Percentiles rank a stretch among this genome's conserved stretches.
phyloP scores from a whole-genome alignment of 2,797 vertebrate genomes.

The Enteromius afrohamiltoni region DNA sequence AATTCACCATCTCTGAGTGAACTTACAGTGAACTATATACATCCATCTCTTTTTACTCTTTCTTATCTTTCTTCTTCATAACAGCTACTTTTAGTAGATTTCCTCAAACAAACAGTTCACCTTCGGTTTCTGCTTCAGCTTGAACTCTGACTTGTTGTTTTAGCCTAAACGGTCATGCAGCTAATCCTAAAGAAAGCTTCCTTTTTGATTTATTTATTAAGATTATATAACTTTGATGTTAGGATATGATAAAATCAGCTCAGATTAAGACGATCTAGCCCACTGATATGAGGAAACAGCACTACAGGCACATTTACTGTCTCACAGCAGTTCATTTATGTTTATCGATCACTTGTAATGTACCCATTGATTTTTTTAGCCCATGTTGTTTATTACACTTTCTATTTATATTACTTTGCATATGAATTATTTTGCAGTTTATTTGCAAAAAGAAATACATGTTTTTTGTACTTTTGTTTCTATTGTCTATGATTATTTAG shows the following conservation, averaged over 20 bases:
- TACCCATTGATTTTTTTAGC: not conserved
- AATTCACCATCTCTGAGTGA: not conserved
- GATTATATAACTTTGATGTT: slow-evolving; percentile 12
- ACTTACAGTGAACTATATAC: not conserved
- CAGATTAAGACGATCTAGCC: not conserved
- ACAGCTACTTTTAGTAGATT: slow-evolving; percentile 26
- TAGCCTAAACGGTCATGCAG: not conserved
- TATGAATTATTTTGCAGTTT: not conserved
- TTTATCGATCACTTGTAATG: not conserved
- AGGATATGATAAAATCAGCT: not conserved
- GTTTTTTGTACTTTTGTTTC: too few species aligned
- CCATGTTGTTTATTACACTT: slow-evolving; percentile 9
- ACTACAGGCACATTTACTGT: not conserved
- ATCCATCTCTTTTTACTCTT: not conserved
- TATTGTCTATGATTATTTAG: too few species aligned
- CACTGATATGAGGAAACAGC: slow-evolving; percentile 10
- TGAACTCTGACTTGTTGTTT: slow-evolving; percentile 14
- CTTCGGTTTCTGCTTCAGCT: slow-evolving; percentile 4
- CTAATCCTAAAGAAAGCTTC: slow-evolving; percentile 31
- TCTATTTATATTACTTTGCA: not conserved
- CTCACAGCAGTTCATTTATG: not conserved
- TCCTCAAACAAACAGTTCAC: slow-evolving; percentile 19
- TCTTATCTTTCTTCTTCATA: not conserved
- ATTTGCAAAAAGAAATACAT: too few species aligned
- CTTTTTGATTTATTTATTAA: not conserved